Conservation (phyloP, 2,888 invertebrate species). For the Protodeltote pygarga region DNA sequence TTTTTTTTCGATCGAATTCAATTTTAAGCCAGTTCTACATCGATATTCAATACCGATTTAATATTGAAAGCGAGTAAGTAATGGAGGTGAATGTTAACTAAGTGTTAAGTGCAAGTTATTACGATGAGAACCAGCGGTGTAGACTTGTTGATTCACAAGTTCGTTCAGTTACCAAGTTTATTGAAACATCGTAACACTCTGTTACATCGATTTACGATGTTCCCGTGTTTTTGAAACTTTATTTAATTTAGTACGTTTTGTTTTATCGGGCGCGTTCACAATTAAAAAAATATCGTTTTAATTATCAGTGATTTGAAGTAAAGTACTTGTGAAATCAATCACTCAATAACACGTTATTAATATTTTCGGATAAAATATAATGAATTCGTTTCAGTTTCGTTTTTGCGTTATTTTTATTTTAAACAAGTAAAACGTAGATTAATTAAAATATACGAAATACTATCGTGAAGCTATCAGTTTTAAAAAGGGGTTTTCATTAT, state of each 20-base stretch:
- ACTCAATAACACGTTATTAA: no score
- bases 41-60: constrained; percentile 12
- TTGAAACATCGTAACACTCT: constrained; percentile 49
- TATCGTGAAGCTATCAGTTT: no score
- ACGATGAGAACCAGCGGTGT: constrained; percentile 14
- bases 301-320: constrained; percentile 6
- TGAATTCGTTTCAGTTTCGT: no score
- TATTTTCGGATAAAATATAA: no score
- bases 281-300: constrained; percentile 18
- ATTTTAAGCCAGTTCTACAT: constrained; percentile 13
- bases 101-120: constrained; percentile 30
- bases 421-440: no score
- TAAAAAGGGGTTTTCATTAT: no score
- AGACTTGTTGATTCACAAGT: constrained; percentile 62
- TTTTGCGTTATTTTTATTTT: no score
- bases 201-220: constrained; percentile 37
- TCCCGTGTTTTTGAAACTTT: constrained; percentile 46
- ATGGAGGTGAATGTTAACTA: constrained; percentile 21
- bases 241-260: constrained; percentile 45
- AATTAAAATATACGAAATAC: no score
- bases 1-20: constrained; percentile 8
- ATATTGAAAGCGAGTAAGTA: constrained; percentile 29
- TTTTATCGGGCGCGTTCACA: constrained; percentile 24
- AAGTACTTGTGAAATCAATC: not conserved
- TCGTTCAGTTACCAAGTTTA: constrained; percentile 45